A percentile compares a stretch with the other conserved stretches of the same genome.
Conservation (phyloP, 2,797 vertebrate genomes). For the Eulemur rubriventer region DNA sequence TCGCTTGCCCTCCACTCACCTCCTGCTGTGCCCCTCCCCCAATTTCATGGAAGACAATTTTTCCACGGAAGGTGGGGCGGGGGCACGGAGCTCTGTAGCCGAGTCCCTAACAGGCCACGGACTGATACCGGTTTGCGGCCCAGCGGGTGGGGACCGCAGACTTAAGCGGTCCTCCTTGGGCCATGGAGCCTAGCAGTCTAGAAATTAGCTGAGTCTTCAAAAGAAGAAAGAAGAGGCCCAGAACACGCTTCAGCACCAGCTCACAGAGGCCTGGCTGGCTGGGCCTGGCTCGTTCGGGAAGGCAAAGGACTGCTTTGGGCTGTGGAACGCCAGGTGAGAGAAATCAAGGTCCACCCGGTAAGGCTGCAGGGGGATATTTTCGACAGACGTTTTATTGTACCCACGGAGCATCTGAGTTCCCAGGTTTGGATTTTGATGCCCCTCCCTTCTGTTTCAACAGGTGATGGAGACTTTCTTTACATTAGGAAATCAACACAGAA, state of each 20-base stretch:
- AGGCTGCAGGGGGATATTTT: no score
- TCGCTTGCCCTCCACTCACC: no score
- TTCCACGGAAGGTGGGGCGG: no score
- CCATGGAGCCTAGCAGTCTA: neutral
- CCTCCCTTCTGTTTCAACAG: neutral
- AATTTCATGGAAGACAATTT: no score
- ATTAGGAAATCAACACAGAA: neutral
- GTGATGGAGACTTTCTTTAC: neutral
- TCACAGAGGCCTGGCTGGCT: neutral
- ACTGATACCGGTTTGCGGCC: no score
- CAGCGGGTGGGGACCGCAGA: no score
- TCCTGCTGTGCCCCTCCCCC: no score
- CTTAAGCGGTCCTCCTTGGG: neutral
- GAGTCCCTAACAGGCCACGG: no score
- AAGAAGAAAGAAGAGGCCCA: no score
- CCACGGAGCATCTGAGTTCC: neutral
- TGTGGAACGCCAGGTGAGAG: neutral
- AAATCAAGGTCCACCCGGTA: neutral
- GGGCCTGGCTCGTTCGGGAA: neutral
- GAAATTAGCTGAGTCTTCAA: neutral
- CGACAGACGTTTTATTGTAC: neutral
- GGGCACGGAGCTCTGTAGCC: no score
- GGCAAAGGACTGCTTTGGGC: no score
- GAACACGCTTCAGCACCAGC: neutral
- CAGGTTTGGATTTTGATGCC: neutral